These are phyloP conservation scores for Araneus ventricosus DNA, from an alignment of 1,140 invertebrate species.

Conservation along the genomic window DNA sequence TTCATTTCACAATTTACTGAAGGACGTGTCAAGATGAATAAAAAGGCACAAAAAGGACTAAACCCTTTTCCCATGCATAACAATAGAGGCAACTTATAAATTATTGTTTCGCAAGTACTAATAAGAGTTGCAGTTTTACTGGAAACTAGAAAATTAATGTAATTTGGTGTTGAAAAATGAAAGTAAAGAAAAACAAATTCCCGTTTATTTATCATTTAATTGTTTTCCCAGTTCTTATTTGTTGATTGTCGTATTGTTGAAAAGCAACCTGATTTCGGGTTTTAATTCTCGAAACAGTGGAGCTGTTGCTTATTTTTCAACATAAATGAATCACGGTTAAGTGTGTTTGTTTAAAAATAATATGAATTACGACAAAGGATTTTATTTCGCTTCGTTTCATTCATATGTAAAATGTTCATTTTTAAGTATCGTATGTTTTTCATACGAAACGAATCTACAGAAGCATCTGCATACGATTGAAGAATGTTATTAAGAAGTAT, in stretches of 20 bases:
- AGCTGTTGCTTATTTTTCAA: not conserved
- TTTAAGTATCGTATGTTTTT: too few relatives aligned
- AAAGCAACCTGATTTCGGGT: not conserved
- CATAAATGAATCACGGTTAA: not conserved
- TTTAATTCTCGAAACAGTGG: not conserved
- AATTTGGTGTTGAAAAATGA: conserved; percentile 5
- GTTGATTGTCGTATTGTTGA: not conserved
- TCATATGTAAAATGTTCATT: too few relatives aligned
- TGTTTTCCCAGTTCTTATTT: not conserved
- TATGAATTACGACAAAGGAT: not conserved
- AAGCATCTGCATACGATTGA: too few relatives aligned
- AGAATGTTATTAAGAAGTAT: too few relatives aligned
- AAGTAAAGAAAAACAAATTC: not conserved
- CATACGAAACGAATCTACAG: too few relatives aligned
- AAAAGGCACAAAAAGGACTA: conserved; percentile 6
- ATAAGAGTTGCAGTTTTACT: not conserved
- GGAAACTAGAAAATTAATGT: not conserved
- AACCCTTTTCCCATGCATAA: not conserved
- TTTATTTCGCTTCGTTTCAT: not conserved
- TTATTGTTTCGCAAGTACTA: not conserved
- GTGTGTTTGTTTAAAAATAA: not conserved
- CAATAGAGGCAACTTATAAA: conserved; percentile 4
- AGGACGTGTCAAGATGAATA: not conserved
- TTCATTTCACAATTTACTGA: not conserved
- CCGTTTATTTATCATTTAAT: conserved; percentile 20